Percentiles rank a stretch among this genome's conserved stretches.
These are phyloP conservation scores for Nymphalis c-album DNA, from an alignment of 2,888 invertebrate species.

Conservation along the genomic window DNA sequence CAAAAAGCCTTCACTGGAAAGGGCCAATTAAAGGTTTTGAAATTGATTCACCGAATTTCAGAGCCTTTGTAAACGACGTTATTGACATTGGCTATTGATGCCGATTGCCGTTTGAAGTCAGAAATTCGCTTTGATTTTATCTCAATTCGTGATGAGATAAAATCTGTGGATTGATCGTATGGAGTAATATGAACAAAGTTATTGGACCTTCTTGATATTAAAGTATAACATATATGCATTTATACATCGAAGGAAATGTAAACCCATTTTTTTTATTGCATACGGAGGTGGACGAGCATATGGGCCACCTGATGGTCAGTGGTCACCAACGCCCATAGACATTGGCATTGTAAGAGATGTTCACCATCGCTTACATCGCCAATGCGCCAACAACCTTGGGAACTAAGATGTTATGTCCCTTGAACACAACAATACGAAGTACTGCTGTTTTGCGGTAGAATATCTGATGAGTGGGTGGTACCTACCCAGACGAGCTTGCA, in stretches of 20 bases:
- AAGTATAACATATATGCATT: neutral
- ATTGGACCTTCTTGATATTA: neutral
- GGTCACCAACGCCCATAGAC: too few relatives aligned
- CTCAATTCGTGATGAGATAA: constrained; percentile 7
- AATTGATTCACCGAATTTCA: constrained; percentile 69
- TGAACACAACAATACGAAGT: too few relatives aligned
- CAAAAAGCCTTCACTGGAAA: constrained; percentile 60
- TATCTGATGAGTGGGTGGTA: too few relatives aligned
- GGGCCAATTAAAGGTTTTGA: constrained; percentile 76
- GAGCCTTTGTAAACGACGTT: constrained; percentile 62
- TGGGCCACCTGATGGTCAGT: too few relatives aligned
- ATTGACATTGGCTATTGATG: constrained; percentile 59
- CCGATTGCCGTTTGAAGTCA: constrained; percentile 60
- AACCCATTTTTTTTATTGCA: too few relatives aligned
- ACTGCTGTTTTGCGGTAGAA: too few relatives aligned
- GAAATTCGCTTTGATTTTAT: constrained; percentile 30
- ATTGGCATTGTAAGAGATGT: too few relatives aligned
- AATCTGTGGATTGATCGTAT: neutral
- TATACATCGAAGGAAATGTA: neutral
- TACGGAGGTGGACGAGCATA: too few relatives aligned
- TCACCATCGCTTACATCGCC: too few relatives aligned
- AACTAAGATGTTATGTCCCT: too few relatives aligned
- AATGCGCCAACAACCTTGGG: too few relatives aligned
- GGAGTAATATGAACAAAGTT: neutral
- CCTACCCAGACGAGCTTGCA: too few relatives aligned